Evolutionary conservation across 1,140 invertebrate species (phyloP).

Genomic region (Drosophila santomea): DNA sequence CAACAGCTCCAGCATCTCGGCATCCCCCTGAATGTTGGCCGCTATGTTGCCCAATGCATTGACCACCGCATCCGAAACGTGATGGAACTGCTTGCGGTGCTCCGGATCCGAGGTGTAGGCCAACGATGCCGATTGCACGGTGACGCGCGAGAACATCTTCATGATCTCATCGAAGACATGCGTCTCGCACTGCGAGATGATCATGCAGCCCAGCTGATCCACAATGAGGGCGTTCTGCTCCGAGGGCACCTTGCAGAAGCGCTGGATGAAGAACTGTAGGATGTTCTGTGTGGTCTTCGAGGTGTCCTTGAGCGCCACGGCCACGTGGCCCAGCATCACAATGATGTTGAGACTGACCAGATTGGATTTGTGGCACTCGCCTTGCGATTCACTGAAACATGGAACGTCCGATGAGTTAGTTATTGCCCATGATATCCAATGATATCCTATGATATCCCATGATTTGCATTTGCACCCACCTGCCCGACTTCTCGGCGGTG

Average conservation of each 20-base stretch:
- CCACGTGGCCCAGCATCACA: conserved; percentile 98
- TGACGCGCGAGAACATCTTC: conserved; percentile 98
- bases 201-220: conserved; percentile 98
- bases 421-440: no score
- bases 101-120: conserved; percentile 91
- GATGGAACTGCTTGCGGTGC: conserved; percentile 87
- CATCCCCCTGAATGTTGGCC: conserved; percentile 95
- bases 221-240: conserved; percentile 97
- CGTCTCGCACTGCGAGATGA: conserved; percentile 94
- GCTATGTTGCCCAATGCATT: conserved; percentile 98
- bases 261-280: conserved; percentile 98
- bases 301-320: conserved; percentile 96
- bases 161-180: conserved; percentile 97
- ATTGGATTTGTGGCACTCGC: conserved; percentile 85
- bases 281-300: conserved; percentile 97
- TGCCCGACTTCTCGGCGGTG: conserved; percentile 92
- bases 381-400: conserved; percentile 87
- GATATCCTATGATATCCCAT: no score
- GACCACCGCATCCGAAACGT: conserved; percentile 97
- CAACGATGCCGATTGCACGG: conserved; percentile 95
- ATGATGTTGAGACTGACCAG: conserved; percentile 98
- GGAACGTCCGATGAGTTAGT: no score
- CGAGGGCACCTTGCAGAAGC: conserved; percentile 95
- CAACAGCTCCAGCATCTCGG: conserved; percentile 94
- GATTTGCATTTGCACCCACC: conserved; percentile 85